Conservation (phyloP, 2,888 invertebrate genomes). For the Patella caerulea region DNA sequence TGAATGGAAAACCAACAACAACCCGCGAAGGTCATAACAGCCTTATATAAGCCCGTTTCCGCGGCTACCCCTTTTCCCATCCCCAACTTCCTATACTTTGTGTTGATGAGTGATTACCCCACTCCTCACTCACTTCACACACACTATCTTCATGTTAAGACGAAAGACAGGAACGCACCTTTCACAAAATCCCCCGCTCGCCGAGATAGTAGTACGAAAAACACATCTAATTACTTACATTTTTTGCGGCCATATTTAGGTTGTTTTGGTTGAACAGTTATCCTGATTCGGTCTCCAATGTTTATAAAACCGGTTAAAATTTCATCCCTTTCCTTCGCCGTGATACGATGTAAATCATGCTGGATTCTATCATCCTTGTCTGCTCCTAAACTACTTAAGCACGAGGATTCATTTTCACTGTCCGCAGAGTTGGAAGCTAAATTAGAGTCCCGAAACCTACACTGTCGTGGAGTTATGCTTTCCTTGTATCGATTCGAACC, state of each 20-base stretch:
- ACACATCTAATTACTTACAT: conserved; percentile 41
- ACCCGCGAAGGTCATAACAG: too few relatives aligned
- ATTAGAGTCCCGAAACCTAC: too few relatives aligned
- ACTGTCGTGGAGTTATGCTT: too few relatives aligned
- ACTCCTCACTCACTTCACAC: neutral
- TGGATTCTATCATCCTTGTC: neutral
- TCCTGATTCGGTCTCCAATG: conserved; percentile 56
- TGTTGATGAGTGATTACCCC: neutral
- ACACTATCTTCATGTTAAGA: neutral
- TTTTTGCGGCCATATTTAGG: conserved; percentile 58
- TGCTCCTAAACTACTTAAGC: neutral
- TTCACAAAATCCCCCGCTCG: too few relatives aligned
- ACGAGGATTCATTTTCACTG: neutral
- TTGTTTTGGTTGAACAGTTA: conserved; percentile 55
- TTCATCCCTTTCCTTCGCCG: conserved; percentile 51
- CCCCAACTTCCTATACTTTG: conserved; percentile 5
- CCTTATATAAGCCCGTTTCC: too few relatives aligned
- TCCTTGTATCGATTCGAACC: too few relatives aligned
- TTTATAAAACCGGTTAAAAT: conserved; percentile 48
- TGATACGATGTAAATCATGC: conserved; percentile 26
- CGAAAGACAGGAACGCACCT: too few relatives aligned
- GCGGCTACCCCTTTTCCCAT: neutral
- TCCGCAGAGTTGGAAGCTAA: neutral
- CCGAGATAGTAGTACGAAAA: too few relatives aligned
- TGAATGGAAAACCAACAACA: too few relatives aligned